Percentiles rank a stretch among this genome's conserved stretches.
phyloP scores from a whole-genome alignment of 1,140 invertebrate genomes.

The Drosophila orosa region DNA sequence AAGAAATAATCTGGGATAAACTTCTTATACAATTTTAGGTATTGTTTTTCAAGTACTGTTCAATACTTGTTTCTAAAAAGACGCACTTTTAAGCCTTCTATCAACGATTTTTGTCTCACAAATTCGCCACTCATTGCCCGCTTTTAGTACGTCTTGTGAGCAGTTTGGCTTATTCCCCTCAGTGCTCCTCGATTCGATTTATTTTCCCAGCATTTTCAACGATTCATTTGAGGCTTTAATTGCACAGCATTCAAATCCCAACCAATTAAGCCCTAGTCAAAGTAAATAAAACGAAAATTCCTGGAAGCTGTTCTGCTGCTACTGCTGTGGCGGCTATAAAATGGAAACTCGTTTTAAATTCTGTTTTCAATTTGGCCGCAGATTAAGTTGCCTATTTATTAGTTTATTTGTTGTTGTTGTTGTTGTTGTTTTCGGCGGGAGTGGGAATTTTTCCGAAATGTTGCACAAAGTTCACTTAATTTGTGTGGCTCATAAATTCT shows the following conservation, averaged over 20 bases:
- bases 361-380: slow-evolving; percentile 38
- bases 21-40: not conserved
- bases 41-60: not conserved
- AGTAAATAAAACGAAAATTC: slow-evolving; percentile 42
- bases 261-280: slow-evolving; percentile 35
- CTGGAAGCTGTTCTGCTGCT: too few relatives aligned
- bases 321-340: slow-evolving; percentile 8
- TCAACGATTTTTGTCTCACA: not conserved
- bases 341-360: slow-evolving; percentile 42
- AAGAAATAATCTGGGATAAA: not conserved
- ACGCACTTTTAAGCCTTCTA: not conserved
- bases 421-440: not conserved
- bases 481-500: slow-evolving; percentile 43
- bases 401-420: slow-evolving; percentile 24
- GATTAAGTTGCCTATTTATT: slow-evolving; percentile 44
- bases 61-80: not conserved
- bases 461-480: slow-evolving; percentile 38
- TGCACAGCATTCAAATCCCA: slow-evolving; percentile 18
- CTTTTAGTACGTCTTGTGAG: not conserved
- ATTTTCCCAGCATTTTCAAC: slow-evolving; percentile 25
- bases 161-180: slow-evolving; percentile 1
- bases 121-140: not conserved
- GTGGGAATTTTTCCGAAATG: slow-evolving; percentile 28
- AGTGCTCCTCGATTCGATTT: not conserved
- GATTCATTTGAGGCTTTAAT: slow-evolving; percentile 37